A percentile compares a stretch with the other conserved stretches of the same genome.
phyloP scores from a whole-genome alignment of 2,797 vertebrate genomes.

The Notamacropus eugenii region DNA sequence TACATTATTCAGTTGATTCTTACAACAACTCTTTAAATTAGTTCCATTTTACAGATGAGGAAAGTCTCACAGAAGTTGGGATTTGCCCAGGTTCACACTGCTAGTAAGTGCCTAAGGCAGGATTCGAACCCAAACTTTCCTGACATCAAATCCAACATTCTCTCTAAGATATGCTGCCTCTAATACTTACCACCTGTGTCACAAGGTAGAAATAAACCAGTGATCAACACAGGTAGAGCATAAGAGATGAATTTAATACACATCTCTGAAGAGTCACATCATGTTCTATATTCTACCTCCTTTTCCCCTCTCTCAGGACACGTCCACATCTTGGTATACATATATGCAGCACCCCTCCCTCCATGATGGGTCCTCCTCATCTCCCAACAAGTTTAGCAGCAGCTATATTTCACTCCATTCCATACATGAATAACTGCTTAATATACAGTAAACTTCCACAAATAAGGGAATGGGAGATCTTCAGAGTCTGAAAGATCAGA shows the following conservation, averaged over 20 bases:
- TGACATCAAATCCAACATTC: neutral
- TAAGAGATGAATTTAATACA: neutral
- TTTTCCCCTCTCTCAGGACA: neutral
- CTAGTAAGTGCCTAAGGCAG: neutral
- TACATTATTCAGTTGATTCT: neutral
- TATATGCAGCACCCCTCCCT: neutral
- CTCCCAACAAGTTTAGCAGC: neutral
- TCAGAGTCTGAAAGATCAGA: neutral
- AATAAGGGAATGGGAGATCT: neutral
- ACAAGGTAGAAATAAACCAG: neutral
- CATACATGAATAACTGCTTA: neutral
- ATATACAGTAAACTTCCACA: neutral
- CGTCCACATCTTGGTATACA: neutral
- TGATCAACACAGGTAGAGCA: neutral
- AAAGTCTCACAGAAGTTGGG: neutral
- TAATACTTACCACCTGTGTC: neutral
- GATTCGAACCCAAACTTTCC: neutral
- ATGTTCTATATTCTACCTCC: neutral
- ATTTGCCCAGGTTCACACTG: neutral
- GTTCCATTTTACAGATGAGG: neutral
- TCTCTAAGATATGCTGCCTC: neutral
- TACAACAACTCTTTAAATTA: neutral
- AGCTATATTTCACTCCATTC: neutral
- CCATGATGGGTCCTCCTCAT: neutral
- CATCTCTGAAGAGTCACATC: neutral